Base-by-base conservation (phyloP, 2,113 vertebrate genomes). In the Rhinolophus sinicus region DNA sequence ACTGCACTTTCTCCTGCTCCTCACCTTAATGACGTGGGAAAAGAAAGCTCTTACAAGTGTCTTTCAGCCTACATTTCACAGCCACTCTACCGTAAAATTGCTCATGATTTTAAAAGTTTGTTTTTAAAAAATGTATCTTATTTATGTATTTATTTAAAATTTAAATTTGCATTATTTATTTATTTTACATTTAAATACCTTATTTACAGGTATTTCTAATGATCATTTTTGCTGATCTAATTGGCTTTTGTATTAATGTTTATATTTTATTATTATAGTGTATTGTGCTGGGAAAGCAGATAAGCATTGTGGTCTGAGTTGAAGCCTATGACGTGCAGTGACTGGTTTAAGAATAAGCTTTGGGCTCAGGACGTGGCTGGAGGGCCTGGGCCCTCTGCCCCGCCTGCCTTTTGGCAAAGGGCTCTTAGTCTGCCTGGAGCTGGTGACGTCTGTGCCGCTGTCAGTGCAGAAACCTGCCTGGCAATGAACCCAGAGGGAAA, bases 161-260 rank as follows among this genome's bases (percentile, higher is more conserved):
- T 54, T 90, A 90, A 65, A 75, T 75, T 35, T 88, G 70, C 18
- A 28, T 82, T 35, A 13, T 67, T 69, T 76, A 33, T 44, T 67
- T 72, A 90, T 72, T 94, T 93, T 58, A 70, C 83, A 72, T 84
- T 19, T 67, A 56, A 19, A 56, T 35, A 47, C 78, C 76, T 82
- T 26, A 90, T 65, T 50, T 40, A 54, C 19, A 50, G 47, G 47
- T 11, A 50, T 50, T 50, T 50, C 12, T 12, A 50, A 50, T 50
- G 47, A 13, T 50, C 12, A 50, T 50, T 50, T 93, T 73, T 84
- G 67, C 12, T 64, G 15, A 78, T 40, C 33, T 21, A 24, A 78
- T 84, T 91, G 65, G 15, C 83, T 65, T 67, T 35, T 24, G 1
- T 16, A 44, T 62, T 92, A 18, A 30, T 38, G 16, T 38, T 30